A percentile compares a stretch with the other conserved stretches of the same genome.
Evolutionary conservation across 2,113 vertebrate genomes (phyloP).

Genomic region (Pungitius pungitius): DNA sequence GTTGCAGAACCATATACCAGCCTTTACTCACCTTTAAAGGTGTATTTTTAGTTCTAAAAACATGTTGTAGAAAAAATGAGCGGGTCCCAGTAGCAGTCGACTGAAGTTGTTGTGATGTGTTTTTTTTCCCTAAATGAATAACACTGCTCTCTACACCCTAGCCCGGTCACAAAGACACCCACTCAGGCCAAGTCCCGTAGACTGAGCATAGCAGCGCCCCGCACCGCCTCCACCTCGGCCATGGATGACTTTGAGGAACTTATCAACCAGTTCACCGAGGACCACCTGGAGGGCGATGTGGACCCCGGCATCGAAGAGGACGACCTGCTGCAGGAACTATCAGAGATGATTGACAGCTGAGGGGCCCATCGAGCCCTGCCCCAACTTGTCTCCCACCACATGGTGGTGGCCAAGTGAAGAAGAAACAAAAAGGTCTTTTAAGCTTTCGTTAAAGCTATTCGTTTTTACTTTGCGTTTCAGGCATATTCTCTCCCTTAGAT

Average conservation of each 20-base stretch:
- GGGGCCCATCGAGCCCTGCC: neutral
- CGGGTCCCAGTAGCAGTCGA: neutral
- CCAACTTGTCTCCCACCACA: neutral
- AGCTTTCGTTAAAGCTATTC: slow-evolving; percentile 9
- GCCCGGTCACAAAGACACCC: slow-evolving; percentile 52
- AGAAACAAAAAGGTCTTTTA: slow-evolving; percentile 5
- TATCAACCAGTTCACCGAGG: slow-evolving; percentile 92
- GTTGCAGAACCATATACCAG: too few species aligned
- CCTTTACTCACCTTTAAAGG: neutral
- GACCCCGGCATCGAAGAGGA: slow-evolving; percentile 92
- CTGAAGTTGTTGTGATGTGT: neutral
- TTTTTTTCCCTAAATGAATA: neutral
- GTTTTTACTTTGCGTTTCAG: slow-evolving; percentile 6
- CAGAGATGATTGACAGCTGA: slow-evolving; percentile 95
- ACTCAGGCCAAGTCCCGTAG: slow-evolving; percentile 76
- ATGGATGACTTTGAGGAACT: slow-evolving; percentile 93
- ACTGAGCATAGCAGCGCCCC: slow-evolving; percentile 72
- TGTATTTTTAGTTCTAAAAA: neutral
- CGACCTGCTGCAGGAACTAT: slow-evolving; percentile 92
- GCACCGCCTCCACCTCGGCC: slow-evolving; percentile 70
- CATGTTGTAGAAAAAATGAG: neutral
- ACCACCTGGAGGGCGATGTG: slow-evolving; percentile 88
- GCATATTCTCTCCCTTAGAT: neutral
- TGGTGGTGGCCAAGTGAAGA: slow-evolving; percentile 2
- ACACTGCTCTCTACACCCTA: slow-evolving; percentile 14